Evolutionary conservation across 2,797 vertebrate species (phyloP).

Genomic region (Myotis myotis): DNA sequence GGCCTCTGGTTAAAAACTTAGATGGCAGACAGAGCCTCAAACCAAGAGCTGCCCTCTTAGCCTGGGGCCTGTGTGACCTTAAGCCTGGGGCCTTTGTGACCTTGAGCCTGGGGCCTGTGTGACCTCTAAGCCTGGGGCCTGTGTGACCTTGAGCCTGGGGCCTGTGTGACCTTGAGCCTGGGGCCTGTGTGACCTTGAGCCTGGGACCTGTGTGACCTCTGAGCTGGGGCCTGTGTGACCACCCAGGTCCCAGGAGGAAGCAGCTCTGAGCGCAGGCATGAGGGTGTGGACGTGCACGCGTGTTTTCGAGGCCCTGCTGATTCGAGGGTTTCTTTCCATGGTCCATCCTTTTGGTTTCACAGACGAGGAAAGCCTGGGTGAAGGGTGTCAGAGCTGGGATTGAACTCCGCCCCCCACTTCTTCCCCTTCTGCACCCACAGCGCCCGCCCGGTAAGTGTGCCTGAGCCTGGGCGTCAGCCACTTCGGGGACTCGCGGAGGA

Average conservation of each 20-base stretch:
- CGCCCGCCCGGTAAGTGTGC: rapidly evolving
- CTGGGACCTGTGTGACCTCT: background rate
- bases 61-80: background rate
- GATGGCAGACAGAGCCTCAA: background rate
- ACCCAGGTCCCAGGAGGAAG: rapidly evolving
- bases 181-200: background rate
- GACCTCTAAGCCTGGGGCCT: background rate
- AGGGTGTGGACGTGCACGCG: background rate
- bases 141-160: background rate
- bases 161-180: background rate
- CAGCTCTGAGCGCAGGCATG: background rate
- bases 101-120: background rate
- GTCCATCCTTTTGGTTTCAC: background rate
- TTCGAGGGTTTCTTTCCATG: background rate
- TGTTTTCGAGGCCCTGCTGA: background rate
- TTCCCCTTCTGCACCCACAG: background rate
- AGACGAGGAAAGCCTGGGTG: background rate
- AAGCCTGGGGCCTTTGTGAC: background rate
- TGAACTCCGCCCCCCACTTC: background rate
- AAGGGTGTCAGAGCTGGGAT: background rate
- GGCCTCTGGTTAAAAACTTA: background rate
- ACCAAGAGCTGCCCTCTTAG: background rate
- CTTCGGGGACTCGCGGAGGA: background rate
- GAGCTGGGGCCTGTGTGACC: rapidly evolving
- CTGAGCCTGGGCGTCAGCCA: background rate